phyloP scores from a whole-genome alignment of 2,797 vertebrate species.

The Telmatherina bonti region DNA sequence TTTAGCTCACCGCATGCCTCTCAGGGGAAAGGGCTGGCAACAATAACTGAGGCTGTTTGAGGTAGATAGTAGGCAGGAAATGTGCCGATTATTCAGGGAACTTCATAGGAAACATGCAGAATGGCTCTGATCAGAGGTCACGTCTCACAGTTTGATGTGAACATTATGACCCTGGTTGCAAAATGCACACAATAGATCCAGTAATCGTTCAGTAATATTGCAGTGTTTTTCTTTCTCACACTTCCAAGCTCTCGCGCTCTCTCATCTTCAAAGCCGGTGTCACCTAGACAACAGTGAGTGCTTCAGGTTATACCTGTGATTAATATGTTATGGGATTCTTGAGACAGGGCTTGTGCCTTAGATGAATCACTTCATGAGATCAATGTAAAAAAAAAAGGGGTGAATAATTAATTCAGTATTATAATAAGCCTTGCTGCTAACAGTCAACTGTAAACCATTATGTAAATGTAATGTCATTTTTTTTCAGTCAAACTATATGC shows the following conservation, averaged over 20 bases:
- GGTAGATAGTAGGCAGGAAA: conserved; percentile 40
- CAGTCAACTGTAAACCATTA: conserved; percentile 18
- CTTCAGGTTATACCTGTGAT: conserved; percentile 52
- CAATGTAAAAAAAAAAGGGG: conserved; percentile 45
- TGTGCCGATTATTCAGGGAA: conserved; percentile 27
- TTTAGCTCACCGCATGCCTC: conserved; percentile 66
- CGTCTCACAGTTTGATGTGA: conserved; percentile 39
- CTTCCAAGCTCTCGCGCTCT: conserved; percentile 11
- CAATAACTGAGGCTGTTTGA: conserved; percentile 32
- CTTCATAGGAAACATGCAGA: neutral
- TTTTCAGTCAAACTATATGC: conserved; percentile 15
- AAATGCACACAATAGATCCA: conserved; percentile 12
- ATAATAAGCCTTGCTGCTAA: conserved; percentile 26
- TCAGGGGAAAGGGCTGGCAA: conserved; percentile 57
- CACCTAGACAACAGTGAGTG: conserved; percentile 26
- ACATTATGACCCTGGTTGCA: conserved; percentile 28
- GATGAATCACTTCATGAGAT: conserved; percentile 56
- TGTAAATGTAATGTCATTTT: conserved; percentile 35
- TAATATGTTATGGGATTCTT: conserved; percentile 52
- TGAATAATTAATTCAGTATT: conserved; percentile 56
- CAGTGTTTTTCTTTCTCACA: conserved; percentile 3
- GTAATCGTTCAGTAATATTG: conserved; percentile 10
- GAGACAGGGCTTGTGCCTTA: neutral
- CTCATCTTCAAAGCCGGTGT: conserved; percentile 13
- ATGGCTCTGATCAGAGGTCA: conserved; percentile 38